Evolutionary conservation across 2,888 invertebrate species (phyloP).

Genomic region (Cantharis flavilabris): DNA sequence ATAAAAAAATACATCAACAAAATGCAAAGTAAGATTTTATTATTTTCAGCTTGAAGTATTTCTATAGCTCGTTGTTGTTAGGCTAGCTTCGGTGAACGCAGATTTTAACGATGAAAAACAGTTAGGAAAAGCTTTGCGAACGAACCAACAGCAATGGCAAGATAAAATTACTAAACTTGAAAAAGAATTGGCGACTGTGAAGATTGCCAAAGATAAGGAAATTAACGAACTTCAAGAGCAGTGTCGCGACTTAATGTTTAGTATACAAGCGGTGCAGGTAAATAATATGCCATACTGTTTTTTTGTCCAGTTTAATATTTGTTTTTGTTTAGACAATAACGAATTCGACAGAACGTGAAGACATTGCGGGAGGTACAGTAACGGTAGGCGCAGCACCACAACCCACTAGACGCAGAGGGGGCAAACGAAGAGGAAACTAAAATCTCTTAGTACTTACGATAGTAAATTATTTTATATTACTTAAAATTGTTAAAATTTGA

Average conservation of each 20-base stretch:
- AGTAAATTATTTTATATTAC: background rate
- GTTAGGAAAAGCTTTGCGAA: constrained; percentile 75
- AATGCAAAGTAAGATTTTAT: constrained; percentile 59
- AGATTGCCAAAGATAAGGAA: constrained; percentile 63
- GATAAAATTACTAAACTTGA: constrained; percentile 63
- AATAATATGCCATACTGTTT: too few relatives aligned
- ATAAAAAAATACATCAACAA: constrained; percentile 71
- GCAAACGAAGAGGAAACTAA: background rate
- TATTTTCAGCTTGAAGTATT: background rate
- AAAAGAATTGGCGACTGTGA: constrained; percentile 54
- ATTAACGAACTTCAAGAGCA: constrained; percentile 88
- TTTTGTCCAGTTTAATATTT: too few relatives aligned
- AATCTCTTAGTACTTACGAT: background rate
- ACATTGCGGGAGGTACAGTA: constrained; percentile 66
- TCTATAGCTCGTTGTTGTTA: constrained; percentile 39
- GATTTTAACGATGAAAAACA: constrained; percentile 85
- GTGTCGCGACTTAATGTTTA: constrained; percentile 95
- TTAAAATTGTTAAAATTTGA: background rate
- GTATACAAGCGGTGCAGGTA: constrained; percentile 80
- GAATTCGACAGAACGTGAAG: constrained; percentile 61
- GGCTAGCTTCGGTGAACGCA: constrained; percentile 67
- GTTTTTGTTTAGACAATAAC: constrained; percentile 51
- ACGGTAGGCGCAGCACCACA: constrained; percentile 57
- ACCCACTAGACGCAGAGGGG: constrained; percentile 29
- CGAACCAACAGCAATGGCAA: constrained; percentile 78